These are phyloP conservation scores for Zalophus californianus DNA, from an alignment of 2,797 vertebrate species.

Conservation along the genomic window DNA sequence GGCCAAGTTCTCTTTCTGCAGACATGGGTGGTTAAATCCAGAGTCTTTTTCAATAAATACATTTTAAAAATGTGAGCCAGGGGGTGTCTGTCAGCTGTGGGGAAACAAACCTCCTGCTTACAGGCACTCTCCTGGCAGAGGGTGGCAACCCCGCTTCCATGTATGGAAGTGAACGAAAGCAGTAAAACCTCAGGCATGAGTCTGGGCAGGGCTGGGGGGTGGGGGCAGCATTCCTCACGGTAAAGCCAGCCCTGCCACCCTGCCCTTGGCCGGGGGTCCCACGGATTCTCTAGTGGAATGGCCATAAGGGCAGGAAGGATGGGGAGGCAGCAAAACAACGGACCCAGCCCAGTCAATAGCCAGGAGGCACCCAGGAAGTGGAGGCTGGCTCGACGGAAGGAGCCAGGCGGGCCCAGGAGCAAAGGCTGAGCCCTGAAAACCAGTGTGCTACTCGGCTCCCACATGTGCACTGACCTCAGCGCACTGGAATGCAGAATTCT, in stretches of 20 bases:
- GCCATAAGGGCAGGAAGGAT: not conserved
- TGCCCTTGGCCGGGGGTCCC: not conserved
- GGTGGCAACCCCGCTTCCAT: constrained; percentile 87
- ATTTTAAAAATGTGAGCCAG: constrained; percentile 79
- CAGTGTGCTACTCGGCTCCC: not conserved
- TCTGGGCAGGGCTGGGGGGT: constrained; percentile 79
- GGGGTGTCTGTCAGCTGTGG: constrained; percentile 83
- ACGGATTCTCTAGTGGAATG: not conserved
- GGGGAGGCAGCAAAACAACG: not conserved
- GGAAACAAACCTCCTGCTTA: constrained; percentile 84
- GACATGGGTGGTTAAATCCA: constrained; percentile 24
- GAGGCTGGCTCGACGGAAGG: not conserved
- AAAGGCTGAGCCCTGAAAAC: not conserved
- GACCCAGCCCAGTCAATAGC: not conserved
- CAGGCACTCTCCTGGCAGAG: constrained; percentile 80
- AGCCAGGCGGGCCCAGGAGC: not conserved
- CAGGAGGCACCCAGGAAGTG: not conserved
- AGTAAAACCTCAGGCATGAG: constrained; percentile 87
- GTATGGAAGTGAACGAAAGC: constrained; percentile 88
- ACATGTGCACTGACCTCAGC: constrained; percentile 57
- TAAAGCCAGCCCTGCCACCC: constrained; percentile 49
- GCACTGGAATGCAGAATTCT: constrained; percentile 66
- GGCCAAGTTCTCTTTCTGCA: constrained; percentile 16
- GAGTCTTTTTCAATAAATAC: constrained; percentile 64
- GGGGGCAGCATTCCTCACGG: constrained; percentile 78